Evolutionary conservation across 1,140 invertebrate species (phyloP), one percentile per base, ranked within the genome.

Genomic region (Aphelinus certus): DNA sequence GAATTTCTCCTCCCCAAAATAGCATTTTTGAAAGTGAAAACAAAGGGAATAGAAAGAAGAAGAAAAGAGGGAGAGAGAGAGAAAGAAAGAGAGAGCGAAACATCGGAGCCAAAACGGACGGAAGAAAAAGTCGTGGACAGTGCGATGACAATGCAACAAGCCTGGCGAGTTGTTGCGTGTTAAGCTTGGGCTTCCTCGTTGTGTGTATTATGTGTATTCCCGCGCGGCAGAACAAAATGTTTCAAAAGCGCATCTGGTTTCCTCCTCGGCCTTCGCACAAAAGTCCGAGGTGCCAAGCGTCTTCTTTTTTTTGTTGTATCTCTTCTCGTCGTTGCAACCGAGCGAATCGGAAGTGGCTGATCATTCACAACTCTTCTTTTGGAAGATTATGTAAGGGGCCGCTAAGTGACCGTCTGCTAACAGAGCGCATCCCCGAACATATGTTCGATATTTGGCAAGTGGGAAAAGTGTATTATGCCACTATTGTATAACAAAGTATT

Each of bases 281-380:
- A 56, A 45, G 57, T 67, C 49, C 9, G 57, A 75, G 73, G 62
- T 61, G 67, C 61, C 68, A 68, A 74, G 68, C 58, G 26, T 26
- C 26, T 26, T 26, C 26, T 26, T 26, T 26, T 26, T 26, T 26
- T 26, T 26, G 26, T 26, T 26, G 26, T 26, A 26, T 26, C 71
- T 72, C 62, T 46, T 65, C 55, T 51, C 3, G 56, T 1, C 5
- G 51, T 73, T 73, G 47, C 61, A 51, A 51, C 4, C 6, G 1
- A 2, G 4, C 49, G 42, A 45, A 65, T 75, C 73, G 73, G 73
- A 75, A 75, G 73, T 70, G 67, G 73, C 66, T 70, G 65, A 63
- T 74, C 73, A 49, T 69, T 74, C 65, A 26, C 26, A 69, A 74
- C 73, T 74, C 73, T 74, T 74, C 64, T 73, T 60, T 53, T 42